Evolutionary conservation across 2,797 vertebrate species (phyloP).

Genomic region (Gorsachius magnificus): DNA sequence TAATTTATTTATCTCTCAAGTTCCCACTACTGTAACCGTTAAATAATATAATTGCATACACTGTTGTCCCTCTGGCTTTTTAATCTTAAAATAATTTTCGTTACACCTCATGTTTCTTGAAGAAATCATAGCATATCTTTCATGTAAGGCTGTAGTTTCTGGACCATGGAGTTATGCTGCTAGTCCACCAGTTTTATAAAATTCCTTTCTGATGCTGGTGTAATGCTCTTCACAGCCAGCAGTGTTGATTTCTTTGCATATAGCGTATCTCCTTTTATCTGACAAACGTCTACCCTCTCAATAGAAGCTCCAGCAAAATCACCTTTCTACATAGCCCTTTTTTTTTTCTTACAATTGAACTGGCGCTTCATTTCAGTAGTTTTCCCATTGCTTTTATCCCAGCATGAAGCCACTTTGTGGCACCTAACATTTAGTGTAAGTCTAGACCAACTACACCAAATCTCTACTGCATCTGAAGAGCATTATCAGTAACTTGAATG

Average conservation of each 20-base stretch:
- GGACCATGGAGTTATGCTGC: neutral
- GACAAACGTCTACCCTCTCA: neutral
- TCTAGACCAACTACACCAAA: neutral
- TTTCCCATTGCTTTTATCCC: neutral
- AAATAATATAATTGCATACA: neutral
- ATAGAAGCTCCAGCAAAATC: neutral
- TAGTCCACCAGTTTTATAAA: neutral
- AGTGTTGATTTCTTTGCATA: neutral
- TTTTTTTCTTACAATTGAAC: neutral
- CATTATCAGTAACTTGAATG: neutral
- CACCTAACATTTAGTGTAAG: neutral
- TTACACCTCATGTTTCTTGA: neutral
- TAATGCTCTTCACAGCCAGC: neutral
- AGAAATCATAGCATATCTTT: neutral
- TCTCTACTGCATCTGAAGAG: neutral
- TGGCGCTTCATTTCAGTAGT: neutral
- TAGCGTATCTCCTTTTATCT: neutral
- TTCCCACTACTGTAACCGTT: neutral
- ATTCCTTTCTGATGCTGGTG: neutral
- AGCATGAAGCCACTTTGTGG: neutral
- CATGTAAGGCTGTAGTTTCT: neutral
- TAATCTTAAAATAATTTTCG: neutral
- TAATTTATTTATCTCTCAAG: neutral
- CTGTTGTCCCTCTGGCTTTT: neutral
- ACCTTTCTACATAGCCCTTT: neutral